Percentiles rank a stretch among this genome's conserved stretches.
These are phyloP conservation scores for Uria aalge DNA, from an alignment of 2,113 vertebrate species.

Conservation along the genomic window DNA sequence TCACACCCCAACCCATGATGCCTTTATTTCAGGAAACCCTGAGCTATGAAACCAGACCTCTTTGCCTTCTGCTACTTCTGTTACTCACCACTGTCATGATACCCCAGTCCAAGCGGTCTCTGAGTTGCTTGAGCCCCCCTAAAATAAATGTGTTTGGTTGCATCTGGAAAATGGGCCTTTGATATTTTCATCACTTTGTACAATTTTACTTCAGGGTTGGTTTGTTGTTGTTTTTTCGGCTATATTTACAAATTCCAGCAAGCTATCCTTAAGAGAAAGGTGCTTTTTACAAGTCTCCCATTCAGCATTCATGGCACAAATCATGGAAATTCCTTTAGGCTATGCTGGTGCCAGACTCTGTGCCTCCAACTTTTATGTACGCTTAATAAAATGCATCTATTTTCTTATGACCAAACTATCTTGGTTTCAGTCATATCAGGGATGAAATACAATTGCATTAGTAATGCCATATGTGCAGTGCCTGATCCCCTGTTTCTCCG, in stretches of 20 bases:
- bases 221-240: background rate
- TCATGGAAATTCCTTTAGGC: slow-evolving; percentile 66
- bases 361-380: slow-evolving; percentile 38
- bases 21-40: background rate
- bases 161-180: background rate
- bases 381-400: slow-evolving; percentile 33
- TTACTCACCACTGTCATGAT: background rate
- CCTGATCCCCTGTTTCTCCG: background rate
- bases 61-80: background rate
- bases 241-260: slow-evolving; percentile 43
- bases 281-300: slow-evolving; percentile 58
- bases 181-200: background rate
- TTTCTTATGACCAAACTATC: background rate
- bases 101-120: background rate
- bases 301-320: slow-evolving; percentile 66
- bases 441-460: background rate
- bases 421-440: background rate
- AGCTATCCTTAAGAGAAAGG: slow-evolving; percentile 38
- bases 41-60: background rate
- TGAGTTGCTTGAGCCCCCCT: background rate
- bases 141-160: background rate
- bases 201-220: background rate
- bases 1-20: fast-evolving
- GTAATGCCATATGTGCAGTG: background rate
- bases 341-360: slow-evolving; percentile 46